Evolutionary conservation across 2,797 vertebrate species (phyloP).

Genomic region (Otus scops): DNA sequence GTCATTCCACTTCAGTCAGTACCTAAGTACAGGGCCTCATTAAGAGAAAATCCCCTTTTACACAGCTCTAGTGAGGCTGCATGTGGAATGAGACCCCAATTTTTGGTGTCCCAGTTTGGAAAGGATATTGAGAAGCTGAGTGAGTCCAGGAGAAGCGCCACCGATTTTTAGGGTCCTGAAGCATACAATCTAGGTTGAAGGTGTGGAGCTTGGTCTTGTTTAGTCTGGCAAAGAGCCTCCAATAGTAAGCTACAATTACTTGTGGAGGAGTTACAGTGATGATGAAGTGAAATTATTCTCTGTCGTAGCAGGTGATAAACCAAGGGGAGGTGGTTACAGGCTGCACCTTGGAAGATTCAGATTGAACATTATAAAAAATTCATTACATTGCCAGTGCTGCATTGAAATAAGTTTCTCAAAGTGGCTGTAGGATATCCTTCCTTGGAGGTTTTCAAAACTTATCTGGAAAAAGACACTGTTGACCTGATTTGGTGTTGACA

Average conservation of each 20-base stretch:
- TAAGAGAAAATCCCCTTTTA: not conserved
- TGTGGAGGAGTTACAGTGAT: not conserved
- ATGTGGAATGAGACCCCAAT: not conserved
- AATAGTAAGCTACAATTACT: not conserved
- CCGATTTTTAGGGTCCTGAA: not conserved
- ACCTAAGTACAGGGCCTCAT: not conserved
- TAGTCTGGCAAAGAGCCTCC: not conserved
- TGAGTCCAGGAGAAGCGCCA: not conserved
- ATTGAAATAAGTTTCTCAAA: not conserved
- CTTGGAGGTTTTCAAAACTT: not conserved
- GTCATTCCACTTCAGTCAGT: not conserved
- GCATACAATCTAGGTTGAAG: not conserved
- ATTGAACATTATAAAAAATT: not conserved
- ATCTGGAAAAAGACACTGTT: not conserved
- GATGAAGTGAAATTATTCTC: not conserved
- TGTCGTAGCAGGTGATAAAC: not conserved
- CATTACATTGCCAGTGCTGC: accelerated
- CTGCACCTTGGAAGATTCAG: not conserved
- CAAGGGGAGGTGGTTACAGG: not conserved
- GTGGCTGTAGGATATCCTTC: not conserved
- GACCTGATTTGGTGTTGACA: not conserved
- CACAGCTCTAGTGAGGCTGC: not conserved
- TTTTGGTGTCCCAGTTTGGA: not conserved
- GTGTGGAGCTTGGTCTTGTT: not conserved
- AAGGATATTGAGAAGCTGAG: not conserved